These are phyloP conservation scores for Dryadula phaetusa DNA, from an alignment of 2,888 invertebrate species.

Conservation along the genomic window DNA sequence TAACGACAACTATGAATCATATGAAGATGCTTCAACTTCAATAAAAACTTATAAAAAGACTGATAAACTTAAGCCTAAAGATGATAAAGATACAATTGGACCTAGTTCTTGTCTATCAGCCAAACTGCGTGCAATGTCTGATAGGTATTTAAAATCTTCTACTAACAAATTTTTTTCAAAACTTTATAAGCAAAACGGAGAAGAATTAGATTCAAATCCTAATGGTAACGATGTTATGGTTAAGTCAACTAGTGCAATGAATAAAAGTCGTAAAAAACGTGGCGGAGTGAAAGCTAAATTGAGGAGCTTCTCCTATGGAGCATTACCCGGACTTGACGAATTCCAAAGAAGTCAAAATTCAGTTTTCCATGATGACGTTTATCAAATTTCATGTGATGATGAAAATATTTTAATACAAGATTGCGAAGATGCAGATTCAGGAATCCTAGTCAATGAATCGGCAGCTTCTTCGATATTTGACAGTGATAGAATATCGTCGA, in stretches of 20 bases:
- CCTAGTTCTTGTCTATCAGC: conserved; percentile 87
- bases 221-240: conserved; percentile 62
- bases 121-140: conserved; percentile 89
- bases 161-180: conserved; percentile 88
- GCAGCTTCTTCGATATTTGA: conserved; percentile 87
- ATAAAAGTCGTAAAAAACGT: conserved; percentile 71
- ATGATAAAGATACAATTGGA: conserved; percentile 77
- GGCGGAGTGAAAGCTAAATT: conserved; percentile 81
- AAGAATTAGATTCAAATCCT: conserved; percentile 61
- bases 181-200: conserved; percentile 83
- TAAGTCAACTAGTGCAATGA: conserved; percentile 62
- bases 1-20: conserved; percentile 78
- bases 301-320: conserved; percentile 90
- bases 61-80: conserved; percentile 77
- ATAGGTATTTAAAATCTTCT: conserved; percentile 88
- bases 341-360: conserved; percentile 86
- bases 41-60: conserved; percentile 76
- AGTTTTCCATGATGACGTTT: conserved; percentile 85
- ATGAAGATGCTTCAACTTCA: conserved; percentile 58
- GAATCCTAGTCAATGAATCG: conserved; percentile 89
- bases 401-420: conserved; percentile 84
- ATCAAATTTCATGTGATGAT: conserved; percentile 78
- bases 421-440: conserved; percentile 89
- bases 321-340: conserved; percentile 89
- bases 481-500: conserved; percentile 80